Evolutionary conservation across 2,797 vertebrate genomes (phyloP).

Genomic region (Gouania willdenowi): DNA sequence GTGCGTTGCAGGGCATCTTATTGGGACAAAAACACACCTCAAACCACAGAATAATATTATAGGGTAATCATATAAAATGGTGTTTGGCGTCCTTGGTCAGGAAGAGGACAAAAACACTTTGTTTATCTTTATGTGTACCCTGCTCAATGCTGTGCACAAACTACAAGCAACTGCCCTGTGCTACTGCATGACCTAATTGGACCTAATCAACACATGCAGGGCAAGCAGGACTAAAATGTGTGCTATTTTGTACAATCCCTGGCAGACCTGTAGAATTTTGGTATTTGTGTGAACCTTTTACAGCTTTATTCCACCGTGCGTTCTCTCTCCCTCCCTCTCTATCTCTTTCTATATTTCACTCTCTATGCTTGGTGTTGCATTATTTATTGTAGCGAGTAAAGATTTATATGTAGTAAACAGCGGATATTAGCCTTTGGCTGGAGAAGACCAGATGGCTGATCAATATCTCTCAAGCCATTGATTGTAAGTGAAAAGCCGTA

Average conservation of each 20-base stretch:
- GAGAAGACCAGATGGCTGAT: conserved; percentile 27
- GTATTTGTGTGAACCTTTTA: conserved; percentile 23
- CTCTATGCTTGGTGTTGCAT: conserved; percentile 26
- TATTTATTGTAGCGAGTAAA: conserved; percentile 37
- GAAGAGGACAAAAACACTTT: too few relatives aligned
- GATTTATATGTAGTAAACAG: conserved; percentile 45
- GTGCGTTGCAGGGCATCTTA: too few relatives aligned
- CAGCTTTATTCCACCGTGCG: conserved; percentile 6
- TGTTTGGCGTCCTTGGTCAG: too few relatives aligned
- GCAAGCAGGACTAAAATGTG: conserved; percentile 63
- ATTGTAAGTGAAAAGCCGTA: conserved; percentile 25
- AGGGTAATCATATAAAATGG: too few relatives aligned
- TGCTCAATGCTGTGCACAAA: conserved; percentile 51
- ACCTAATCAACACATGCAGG: conserved; percentile 60
- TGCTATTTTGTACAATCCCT: conserved; percentile 66
- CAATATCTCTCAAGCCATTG: conserved; percentile 39
- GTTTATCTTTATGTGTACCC: conserved; percentile 33
- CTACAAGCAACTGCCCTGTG: conserved; percentile 51
- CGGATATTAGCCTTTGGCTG: conserved; percentile 47
- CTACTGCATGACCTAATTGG: conserved; percentile 50
- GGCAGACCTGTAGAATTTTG: conserved; percentile 60
- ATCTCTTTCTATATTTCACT: neutral
- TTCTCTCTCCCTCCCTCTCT: conserved; percentile 17
- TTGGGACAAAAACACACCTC: too few relatives aligned
- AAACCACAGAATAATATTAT: too few relatives aligned